Conservation (phyloP, 1,140 invertebrate genomes). For the Fopius arisanus region DNA sequence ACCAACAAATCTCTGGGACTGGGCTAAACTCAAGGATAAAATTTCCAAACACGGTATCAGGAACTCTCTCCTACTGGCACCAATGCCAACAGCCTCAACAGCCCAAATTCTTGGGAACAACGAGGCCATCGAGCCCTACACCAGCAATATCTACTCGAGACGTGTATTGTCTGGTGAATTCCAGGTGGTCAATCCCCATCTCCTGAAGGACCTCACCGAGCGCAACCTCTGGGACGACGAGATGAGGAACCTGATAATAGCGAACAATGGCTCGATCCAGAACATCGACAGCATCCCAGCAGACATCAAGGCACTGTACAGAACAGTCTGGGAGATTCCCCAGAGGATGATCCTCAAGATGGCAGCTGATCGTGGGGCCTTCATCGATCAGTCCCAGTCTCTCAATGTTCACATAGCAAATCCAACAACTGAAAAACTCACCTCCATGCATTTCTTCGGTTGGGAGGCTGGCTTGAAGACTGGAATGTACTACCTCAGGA, state of each 20-base stretch:
- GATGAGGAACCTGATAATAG: constrained; percentile 95
- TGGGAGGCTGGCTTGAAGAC: constrained; percentile 80
- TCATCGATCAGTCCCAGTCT: constrained; percentile 79
- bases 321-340: constrained; percentile 81
- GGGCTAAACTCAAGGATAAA: constrained; percentile 84
- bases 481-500: constrained; percentile 80
- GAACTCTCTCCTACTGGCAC: constrained; percentile 95
- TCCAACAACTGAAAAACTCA: constrained; percentile 73
- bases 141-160: constrained; percentile 95
- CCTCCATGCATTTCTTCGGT: constrained; percentile 81
- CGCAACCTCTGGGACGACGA: constrained; percentile 91
- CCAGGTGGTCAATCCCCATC: constrained; percentile 95
- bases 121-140: constrained; percentile 98
- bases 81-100: constrained; percentile 99
- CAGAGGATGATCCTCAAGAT: constrained; percentile 75
- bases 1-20: constrained; percentile 91
- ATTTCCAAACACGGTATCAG: constrained; percentile 91
- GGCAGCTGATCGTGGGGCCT: constrained; percentile 78
- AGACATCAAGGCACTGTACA: constrained; percentile 74
- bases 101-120: constrained; percentile 99
- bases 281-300: constrained; percentile 84
- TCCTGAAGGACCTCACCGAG: constrained; percentile 93
- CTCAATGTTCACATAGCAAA: constrained; percentile 76
- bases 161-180: constrained; percentile 91
- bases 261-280: constrained; percentile 92